Percentiles rank a stretch among this genome's conserved stretches.
phyloP scores from a whole-genome alignment of 1,140 invertebrate species.

The Aphaenogaster ashmeadi region DNA sequence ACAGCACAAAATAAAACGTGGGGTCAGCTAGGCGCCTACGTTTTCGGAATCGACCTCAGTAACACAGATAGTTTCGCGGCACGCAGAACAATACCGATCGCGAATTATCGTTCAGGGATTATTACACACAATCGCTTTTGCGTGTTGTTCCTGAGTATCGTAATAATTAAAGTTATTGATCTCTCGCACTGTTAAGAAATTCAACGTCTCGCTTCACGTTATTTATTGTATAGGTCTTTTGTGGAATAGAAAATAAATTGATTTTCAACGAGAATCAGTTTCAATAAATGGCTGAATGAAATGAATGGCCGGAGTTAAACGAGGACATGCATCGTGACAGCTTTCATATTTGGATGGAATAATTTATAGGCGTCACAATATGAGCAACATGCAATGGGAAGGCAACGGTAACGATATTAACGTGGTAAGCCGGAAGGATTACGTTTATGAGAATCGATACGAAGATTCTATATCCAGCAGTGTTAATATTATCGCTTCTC shows the following conservation, averaged over 20 bases:
- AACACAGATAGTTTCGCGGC: conserved; percentile 37
- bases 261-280: not conserved
- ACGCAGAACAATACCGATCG: not conserved
- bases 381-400: not conserved
- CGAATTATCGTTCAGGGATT: not conserved
- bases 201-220: not conserved
- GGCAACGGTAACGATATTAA: not conserved
- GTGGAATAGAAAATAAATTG: not conserved
- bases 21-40: conserved; percentile 41
- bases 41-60: not conserved
- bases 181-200: not conserved
- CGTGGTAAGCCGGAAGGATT: conserved; percentile 16
- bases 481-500: conserved; percentile 1
- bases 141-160: not conserved
- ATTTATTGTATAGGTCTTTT: not conserved
- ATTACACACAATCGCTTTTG: not conserved
- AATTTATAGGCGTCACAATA: not conserved
- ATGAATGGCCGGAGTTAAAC: not conserved
- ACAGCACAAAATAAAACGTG: conserved; percentile 64
- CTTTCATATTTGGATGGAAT: not conserved
- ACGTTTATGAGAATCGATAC: conserved; percentile 46
- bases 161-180: conserved; percentile 16
- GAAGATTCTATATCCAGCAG: conserved; percentile 17
- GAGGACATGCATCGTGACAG: not conserved
- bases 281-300: not conserved